phyloP scores from a whole-genome alignment of 2,113 vertebrate species.

The Tauraco erythrolophus region DNA sequence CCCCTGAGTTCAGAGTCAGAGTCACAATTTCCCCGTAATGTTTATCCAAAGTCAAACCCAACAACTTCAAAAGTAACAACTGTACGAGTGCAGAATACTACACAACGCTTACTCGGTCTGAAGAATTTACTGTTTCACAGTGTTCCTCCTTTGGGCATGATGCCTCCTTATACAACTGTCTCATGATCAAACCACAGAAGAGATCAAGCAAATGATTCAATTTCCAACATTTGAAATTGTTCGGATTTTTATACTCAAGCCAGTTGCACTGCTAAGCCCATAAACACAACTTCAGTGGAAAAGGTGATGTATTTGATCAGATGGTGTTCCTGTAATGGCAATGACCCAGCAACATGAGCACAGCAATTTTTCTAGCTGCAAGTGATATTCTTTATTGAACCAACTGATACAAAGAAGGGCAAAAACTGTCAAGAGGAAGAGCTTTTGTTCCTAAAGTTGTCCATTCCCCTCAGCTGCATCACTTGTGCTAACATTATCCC shows the following conservation, averaged over 20 bases:
- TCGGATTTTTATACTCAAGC: not conserved
- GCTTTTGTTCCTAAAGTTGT: not conserved
- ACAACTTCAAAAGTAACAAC: not conserved
- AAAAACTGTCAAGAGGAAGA: not conserved
- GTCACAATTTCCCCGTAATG: not conserved
- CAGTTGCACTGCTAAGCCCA: not conserved
- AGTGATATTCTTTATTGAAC: not conserved
- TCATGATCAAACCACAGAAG: not conserved
- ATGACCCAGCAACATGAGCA: not conserved
- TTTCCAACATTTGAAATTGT: conserved; percentile 2
- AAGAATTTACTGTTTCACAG: not conserved
- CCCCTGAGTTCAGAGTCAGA: not conserved
- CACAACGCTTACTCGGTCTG: not conserved
- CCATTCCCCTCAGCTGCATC: not conserved
- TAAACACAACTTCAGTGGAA: conserved; percentile 11
- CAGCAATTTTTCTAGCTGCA: not conserved
- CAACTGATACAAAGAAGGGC: not conserved
- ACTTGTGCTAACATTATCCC: not conserved
- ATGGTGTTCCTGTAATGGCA: not conserved
- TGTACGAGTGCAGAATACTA: not conserved
- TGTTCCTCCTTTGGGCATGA: not conserved
- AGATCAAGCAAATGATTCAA: not conserved
- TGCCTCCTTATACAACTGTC: not conserved
- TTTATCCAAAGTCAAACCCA: not conserved
- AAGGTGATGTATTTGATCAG: not conserved